phyloP scores from a whole-genome alignment of 2,113 vertebrate species.

The Collichthys lucidus region DNA sequence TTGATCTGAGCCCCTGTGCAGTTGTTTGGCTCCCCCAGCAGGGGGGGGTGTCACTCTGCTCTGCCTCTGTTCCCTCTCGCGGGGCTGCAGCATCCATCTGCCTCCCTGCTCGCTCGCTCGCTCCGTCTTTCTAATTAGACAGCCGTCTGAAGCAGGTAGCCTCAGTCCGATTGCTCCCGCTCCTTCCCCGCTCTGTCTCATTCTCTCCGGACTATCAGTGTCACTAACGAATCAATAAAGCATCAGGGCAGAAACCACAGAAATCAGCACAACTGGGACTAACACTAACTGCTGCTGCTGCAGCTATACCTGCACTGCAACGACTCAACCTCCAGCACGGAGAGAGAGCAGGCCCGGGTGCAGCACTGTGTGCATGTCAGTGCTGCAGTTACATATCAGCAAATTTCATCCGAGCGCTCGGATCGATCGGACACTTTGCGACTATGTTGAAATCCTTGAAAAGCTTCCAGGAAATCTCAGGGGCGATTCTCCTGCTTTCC shows the following conservation, averaged over 20 bases:
- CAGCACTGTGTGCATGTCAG: background rate
- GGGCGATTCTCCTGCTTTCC: background rate
- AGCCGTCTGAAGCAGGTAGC: conserved; percentile 45
- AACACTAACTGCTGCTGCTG: conserved; percentile 27
- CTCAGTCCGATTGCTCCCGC: conserved; percentile 37
- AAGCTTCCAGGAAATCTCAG: conserved; percentile 16
- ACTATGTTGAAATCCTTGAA: background rate
- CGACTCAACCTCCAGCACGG: background rate
- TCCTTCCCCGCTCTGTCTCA: conserved; percentile 8
- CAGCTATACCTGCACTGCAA: conserved; percentile 51
- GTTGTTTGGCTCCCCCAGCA: conserved; percentile 61
- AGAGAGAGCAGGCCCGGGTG: conserved; percentile 16
- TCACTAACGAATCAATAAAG: conserved; percentile 71
- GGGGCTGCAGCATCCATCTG: conserved; percentile 50
- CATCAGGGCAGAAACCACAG: conserved; percentile 60
- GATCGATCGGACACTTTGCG: background rate
- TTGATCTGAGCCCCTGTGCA: conserved; percentile 58
- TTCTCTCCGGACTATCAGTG: conserved; percentile 60
- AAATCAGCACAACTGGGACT: conserved; percentile 69
- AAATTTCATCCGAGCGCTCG: conserved; percentile 10
- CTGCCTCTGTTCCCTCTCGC: conserved; percentile 23
- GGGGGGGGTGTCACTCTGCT: conserved; percentile 73
- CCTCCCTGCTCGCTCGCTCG: conserved; percentile 33
- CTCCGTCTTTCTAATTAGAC: conserved; percentile 69
- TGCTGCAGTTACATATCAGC: conserved; percentile 11